These are phyloP conservation scores for Daboia siamensis DNA, from an alignment of 2,113 vertebrate species.

Conservation along the genomic window DNA sequence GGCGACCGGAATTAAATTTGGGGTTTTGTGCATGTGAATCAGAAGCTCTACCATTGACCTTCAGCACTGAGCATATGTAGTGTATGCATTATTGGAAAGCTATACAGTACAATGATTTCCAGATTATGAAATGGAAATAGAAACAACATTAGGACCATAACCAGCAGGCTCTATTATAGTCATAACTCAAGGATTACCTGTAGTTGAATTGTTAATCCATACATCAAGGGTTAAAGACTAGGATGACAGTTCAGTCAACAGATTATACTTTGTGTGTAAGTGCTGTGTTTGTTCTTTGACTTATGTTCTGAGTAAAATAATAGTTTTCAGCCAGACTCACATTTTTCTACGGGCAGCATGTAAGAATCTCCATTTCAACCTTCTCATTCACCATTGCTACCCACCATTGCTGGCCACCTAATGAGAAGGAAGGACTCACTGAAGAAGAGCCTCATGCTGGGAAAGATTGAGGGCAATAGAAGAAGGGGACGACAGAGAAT, in stretches of 20 bases:
- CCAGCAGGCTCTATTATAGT: not conserved
- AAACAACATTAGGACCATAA: not conserved
- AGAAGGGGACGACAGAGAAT: too few relatives aligned
- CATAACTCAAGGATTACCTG: not conserved
- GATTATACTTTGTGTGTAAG: not conserved
- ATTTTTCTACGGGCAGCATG: not conserved
- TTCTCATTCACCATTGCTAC: not conserved
- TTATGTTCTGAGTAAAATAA: not conserved
- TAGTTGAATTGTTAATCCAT: not conserved
- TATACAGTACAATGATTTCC: not conserved
- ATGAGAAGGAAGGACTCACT: too few relatives aligned
- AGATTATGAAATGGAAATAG: not conserved
- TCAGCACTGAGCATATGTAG: not conserved
- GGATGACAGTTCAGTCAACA: not conserved
- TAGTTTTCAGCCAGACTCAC: not conserved
- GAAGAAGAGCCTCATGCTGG: too few relatives aligned
- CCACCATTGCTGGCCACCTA: too few relatives aligned
- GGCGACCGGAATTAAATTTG: not conserved
- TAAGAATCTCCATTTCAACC: not conserved
- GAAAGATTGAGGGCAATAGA: too few relatives aligned
- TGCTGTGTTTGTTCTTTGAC: not conserved
- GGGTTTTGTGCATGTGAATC: not conserved
- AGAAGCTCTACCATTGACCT: not conserved
- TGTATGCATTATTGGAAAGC: not conserved
- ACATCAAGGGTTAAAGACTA: not conserved